phyloP scores from a whole-genome alignment of 2,888 invertebrate genomes.

The Drosophila rellima region DNA sequence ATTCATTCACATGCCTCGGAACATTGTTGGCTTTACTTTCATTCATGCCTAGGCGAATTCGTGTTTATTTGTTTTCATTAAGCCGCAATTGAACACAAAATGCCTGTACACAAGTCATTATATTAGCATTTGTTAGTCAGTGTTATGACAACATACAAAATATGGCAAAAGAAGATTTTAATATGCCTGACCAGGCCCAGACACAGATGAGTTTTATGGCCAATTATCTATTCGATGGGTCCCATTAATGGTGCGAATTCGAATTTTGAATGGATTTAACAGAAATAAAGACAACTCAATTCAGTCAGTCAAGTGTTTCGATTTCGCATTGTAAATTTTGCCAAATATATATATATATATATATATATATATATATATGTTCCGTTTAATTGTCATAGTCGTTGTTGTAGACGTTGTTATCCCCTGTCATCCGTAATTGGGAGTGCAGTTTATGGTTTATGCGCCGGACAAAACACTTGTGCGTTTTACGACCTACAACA shows the following conservation, averaged over 20 bases:
- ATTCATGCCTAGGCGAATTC: slow-evolving; percentile 45
- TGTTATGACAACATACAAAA: slow-evolving; percentile 50
- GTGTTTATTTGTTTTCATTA: slow-evolving; percentile 78
- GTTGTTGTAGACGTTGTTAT: slow-evolving; percentile 20
- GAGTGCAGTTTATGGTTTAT: slow-evolving; percentile 62
- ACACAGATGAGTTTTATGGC: slow-evolving; percentile 74
- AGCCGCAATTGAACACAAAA: slow-evolving; percentile 67
- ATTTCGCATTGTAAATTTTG: slow-evolving; percentile 27
- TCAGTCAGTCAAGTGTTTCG: slow-evolving; percentile 28
- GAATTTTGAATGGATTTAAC: slow-evolving; percentile 57
- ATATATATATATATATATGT: too few species aligned
- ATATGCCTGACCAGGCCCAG: slow-evolving; percentile 67
- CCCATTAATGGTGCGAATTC: slow-evolving; percentile 71
- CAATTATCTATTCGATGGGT: slow-evolving; percentile 76
- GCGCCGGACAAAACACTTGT: slow-evolving; percentile 24
- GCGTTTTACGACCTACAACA: slow-evolving; percentile 63
- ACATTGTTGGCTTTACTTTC: slow-evolving; percentile 48
- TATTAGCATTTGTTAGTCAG: slow-evolving; percentile 63
- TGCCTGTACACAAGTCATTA: slow-evolving; percentile 65
- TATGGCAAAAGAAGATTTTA: slow-evolving; percentile 56
- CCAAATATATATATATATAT: too few species aligned
- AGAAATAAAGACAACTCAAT: slow-evolving; percentile 19
- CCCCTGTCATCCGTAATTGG: slow-evolving; percentile 51
- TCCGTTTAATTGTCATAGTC: slow-evolving; percentile 12
- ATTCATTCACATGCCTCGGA: slow-evolving; percentile 38